Base-by-base conservation (phyloP, 2,113 vertebrate species). In the Aviceda subcristata region DNA sequence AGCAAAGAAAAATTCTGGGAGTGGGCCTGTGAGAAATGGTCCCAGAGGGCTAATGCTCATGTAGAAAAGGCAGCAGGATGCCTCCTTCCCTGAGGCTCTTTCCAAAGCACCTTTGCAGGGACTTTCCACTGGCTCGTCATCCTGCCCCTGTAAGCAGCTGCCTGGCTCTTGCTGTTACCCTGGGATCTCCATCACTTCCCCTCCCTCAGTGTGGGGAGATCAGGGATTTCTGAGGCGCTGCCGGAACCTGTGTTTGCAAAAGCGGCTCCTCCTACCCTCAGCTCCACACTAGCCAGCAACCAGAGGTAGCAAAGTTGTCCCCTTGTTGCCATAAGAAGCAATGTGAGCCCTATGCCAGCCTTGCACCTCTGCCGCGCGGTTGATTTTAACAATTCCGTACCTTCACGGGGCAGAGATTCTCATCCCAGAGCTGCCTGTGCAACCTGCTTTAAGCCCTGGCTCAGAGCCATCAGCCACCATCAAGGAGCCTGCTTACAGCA, bases 361-460 rank as follows among this genome's bases (percentile, higher is more conserved):
- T 62, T 55, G 29, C 29, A n/a, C 27, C n/a, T 75, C 53, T 87
- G 30, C 36, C 3, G 0, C 4, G 0, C 7, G 23, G 27, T 12
- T 46, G 43, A 56, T 81, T 32, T 81, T 72, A 60, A 53, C 0
- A 2, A 68, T 85, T 46, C 27, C 3, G 1, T 39, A 46, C 26
- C 23, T 48, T 69, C 4, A 1, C 0, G 0, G 20, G 56, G 53
- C 51, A 90, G 56, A 27, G 45, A 29, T 9, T 20, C 46, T 43
- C 2, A 1, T 12, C 77, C 32, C 30, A 30, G 46, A 84, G n/a
- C 22, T 82, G 39, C 15, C 53, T 23, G 0, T 6, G 32, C 51
- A 60, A 57, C 34, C 26, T 7, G 51, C 56, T 63, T 62, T 41
- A 48, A 55, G 13, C 20, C 22, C 19, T 53, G 21, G 6, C 62